These are phyloP conservation scores for Grammomys dolichurus DNA, from an alignment of 2,113 vertebrate species.

Conservation along the genomic window DNA sequence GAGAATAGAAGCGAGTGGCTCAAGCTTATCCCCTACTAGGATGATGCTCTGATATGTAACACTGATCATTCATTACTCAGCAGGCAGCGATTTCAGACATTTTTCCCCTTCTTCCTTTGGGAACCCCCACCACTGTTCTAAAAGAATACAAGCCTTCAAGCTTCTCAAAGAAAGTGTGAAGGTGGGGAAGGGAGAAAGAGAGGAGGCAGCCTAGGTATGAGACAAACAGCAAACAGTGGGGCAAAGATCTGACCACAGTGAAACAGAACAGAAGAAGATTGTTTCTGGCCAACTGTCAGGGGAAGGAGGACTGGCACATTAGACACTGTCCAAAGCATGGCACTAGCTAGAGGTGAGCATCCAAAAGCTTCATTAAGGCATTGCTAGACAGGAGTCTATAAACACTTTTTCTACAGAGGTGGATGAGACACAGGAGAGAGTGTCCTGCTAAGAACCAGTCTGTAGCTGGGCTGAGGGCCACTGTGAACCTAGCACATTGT, in stretches of 20 bases:
- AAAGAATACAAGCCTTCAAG: background rate
- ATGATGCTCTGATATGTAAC: background rate
- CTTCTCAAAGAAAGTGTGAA: background rate
- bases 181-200: background rate
- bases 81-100: background rate
- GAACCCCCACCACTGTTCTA: background rate
- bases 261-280: background rate
- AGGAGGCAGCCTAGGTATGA: background rate
- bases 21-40: background rate
- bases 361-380: too few species aligned
- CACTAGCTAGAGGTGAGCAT: background rate
- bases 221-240: background rate
- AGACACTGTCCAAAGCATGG: background rate
- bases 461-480: too few species aligned
- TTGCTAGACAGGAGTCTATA: background rate
- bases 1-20: background rate
- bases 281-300: background rate
- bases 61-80: conserved; percentile 4
- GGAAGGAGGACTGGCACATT: background rate
- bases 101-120: too few species aligned
- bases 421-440: background rate
- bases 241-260: background rate
- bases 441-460: too few species aligned
- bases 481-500: background rate
- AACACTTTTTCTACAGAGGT: background rate